Conservation (phyloP, 2,888 invertebrate genomes). For the Sarcophaga subvicina region DNA sequence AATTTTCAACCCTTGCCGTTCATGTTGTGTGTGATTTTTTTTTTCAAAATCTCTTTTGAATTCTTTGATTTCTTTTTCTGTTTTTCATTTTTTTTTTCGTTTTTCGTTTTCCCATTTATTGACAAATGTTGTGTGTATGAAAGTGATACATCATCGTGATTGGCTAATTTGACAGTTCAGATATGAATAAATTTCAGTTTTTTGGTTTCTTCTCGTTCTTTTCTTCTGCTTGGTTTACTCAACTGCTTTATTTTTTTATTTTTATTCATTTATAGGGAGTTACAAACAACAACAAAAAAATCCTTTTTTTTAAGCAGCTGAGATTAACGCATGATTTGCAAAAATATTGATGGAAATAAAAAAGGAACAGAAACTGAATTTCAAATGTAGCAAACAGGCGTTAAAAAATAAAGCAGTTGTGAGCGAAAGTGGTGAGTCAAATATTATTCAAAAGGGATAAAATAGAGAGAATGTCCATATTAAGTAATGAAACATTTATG, state of each 20-base stretch:
- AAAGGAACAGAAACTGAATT: conserved; percentile 35
- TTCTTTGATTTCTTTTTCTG: neutral
- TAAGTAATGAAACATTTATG: neutral
- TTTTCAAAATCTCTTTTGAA: conserved; percentile 28
- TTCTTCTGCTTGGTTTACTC: conserved; percentile 5
- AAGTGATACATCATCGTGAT: conserved; percentile 76
- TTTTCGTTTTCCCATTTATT: conserved; percentile 17
- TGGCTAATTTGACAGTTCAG: conserved; percentile 72
- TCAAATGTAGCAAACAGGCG: conserved; percentile 1
- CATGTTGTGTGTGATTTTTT: neutral
- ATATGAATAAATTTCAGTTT: conserved; percentile 61
- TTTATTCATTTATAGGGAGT: conserved; percentile 43
- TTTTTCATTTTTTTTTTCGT: neutral
- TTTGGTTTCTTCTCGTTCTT: neutral
- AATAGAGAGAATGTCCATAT: neutral
- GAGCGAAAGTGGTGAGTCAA: neutral
- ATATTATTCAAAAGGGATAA: neutral
- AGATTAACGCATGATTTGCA: conserved; percentile 72
- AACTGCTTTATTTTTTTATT: neutral
- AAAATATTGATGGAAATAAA: conserved; percentile 48
- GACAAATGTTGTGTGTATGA: conserved; percentile 58
- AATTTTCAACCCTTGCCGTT: conserved; percentile 49
- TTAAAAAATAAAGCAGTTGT: conserved; percentile 55
- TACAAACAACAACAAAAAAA: conserved; percentile 34
- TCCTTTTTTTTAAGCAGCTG: conserved; percentile 70